Evolutionary conservation across 1,140 invertebrate genomes (phyloP), one percentile per base, ranked within the genome.

Genomic region (Drosophila ficusphila): DNA sequence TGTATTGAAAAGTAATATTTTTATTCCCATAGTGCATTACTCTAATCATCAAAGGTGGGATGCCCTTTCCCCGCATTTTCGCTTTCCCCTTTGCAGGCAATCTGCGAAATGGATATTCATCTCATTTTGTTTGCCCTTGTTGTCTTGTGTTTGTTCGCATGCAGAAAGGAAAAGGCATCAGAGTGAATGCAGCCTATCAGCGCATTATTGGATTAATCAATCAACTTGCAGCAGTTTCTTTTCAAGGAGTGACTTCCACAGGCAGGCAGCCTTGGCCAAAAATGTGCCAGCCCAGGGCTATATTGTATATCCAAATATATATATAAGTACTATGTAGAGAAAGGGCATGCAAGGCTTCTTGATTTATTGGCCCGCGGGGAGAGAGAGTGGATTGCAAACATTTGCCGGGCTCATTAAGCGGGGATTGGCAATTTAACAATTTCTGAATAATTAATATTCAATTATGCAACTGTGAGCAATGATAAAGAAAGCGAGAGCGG

Each of bases 371-470:
- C 38, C 29, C 18, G 21, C 14, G 16, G 23, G 2, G 8, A 7
- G 14, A 7, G n/a, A n/a, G n/a, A n/a, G n/a, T n/a, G 11, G 18
- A 14, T 8, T 6, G 29, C 14, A 54, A 60, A 42, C 47, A 54
- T 44, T 46, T 46, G 64, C 29, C 6, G 19, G 9, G 4, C 78
- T 58, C 72, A 69, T 81, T 77, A 82, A 68, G 74, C 53, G 34
- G 4, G 21, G 21, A 44, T 60, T 64, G 67, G 47, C 72, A 85
- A 79, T 79, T 85, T 85, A 86, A 86, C 73, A 86, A 74, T 86
- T 88, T 86, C 68, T 86, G 65, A 86, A 86, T 86, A 86, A 86
- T 86, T 86, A 86, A 86, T 86, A 88, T 88, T 86, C 82, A 85
- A 85, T 85, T 85, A 85, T 85, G 76, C 81, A 79, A 76, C 61